phyloP scores from a whole-genome alignment of 30 jellyfish, hydroid and myxozoan genomes.

The Cassiopea xamachana region DNA sequence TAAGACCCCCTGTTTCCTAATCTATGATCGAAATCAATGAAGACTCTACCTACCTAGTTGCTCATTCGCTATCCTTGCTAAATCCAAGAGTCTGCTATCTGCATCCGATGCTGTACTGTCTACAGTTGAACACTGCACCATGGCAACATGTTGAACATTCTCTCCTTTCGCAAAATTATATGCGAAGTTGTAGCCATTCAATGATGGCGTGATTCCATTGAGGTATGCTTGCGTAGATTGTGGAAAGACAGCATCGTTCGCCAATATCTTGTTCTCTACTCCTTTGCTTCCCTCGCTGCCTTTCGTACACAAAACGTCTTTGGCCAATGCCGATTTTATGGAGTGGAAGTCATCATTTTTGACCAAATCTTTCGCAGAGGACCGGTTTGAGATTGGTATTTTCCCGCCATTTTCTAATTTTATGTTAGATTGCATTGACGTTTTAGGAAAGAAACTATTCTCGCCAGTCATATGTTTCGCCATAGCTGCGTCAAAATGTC shows the following conservation, averaged over 20 bases:
- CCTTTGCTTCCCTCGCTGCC: constrained; percentile 12
- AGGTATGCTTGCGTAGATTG: constrained; percentile 21
- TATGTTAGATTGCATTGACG: background rate
- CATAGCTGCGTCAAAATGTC: background rate
- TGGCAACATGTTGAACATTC: constrained; percentile 5
- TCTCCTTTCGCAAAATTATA: constrained; percentile 10
- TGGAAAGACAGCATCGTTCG: constrained; percentile 12
- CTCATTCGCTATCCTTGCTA: constrained; percentile 90
- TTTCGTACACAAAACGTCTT: background rate
- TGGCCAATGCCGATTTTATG: constrained; percentile 33
- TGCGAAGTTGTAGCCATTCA: background rate
- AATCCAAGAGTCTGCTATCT: constrained; percentile 78
- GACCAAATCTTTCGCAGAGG: background rate
- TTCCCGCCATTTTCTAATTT: background rate
- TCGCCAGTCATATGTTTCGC: constrained; percentile 2
- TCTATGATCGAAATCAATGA: too few relatives aligned
- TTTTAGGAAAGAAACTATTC: background rate
- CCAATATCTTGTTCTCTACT: background rate
- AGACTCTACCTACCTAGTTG: constrained; percentile 63
- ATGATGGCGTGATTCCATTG: constrained; percentile 31
- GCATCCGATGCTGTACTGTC: constrained; percentile 81
- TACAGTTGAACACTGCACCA: constrained; percentile 82
- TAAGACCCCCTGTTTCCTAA: too few relatives aligned
- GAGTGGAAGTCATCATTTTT: constrained; percentile 30
- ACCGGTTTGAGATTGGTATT: background rate